Conservation (phyloP, 2,888 invertebrate species). For the Halictus quadricinctus region DNA sequence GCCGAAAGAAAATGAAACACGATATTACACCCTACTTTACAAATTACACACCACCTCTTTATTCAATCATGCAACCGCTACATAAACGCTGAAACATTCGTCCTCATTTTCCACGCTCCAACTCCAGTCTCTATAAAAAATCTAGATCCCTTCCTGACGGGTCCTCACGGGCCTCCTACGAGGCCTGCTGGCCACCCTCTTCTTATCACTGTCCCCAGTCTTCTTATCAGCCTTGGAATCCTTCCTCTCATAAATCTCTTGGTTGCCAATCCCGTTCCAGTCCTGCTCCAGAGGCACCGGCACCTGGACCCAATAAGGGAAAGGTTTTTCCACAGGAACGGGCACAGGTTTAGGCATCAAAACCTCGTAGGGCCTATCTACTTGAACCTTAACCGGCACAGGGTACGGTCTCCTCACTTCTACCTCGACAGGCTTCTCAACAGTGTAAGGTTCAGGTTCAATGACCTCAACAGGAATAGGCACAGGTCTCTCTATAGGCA, state of each 20-base stretch:
- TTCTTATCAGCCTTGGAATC: neutral
- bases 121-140: neutral
- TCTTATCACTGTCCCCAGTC: neutral
- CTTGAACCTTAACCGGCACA: conserved; percentile 87
- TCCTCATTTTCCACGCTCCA: too few relatives aligned
- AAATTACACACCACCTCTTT: neutral
- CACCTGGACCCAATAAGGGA: conserved; percentile 84
- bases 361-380: conserved; percentile 88
- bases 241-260: neutral
- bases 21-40: too few relatives aligned
- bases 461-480: conserved; percentile 88
- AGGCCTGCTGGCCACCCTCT: neutral
- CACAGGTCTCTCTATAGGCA: conserved; percentile 87
- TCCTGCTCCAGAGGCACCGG: conserved; percentile 62
- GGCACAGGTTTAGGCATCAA: conserved; percentile 82
- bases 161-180: neutral
- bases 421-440: conserved; percentile 86
- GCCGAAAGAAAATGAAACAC: too few relatives aligned
- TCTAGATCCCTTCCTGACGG: neutral
- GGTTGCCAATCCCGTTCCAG: conserved; percentile 17
- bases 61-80: neutral
- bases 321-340: conserved; percentile 86
- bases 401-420: conserved; percentile 85
- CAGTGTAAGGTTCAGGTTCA: conserved; percentile 86
- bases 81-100: neutral